A percentile compares a stretch with the other conserved stretches of the same genome.
These are phyloP conservation scores for Cossypha polioptera DNA, from an alignment of 2,797 vertebrate species.

Conservation along the genomic window DNA sequence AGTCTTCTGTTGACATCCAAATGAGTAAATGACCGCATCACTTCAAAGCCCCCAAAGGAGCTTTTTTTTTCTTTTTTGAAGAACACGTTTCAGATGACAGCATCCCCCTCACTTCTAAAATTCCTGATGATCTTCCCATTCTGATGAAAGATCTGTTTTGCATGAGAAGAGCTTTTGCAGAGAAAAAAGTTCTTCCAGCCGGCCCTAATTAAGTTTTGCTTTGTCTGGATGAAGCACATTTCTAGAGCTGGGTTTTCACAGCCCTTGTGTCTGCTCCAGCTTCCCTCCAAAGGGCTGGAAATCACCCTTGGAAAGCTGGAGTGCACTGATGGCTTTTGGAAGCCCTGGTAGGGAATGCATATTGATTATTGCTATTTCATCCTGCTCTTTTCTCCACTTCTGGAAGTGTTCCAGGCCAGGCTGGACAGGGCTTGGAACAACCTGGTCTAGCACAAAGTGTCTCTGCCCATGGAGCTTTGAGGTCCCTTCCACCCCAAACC, in stretches of 20 bases:
- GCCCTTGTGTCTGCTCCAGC: not conserved
- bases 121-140: not conserved
- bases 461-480: not conserved
- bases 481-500: not conserved
- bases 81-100: not conserved
- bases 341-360: fast-evolving
- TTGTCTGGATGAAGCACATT: not conserved
- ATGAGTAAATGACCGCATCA: not conserved
- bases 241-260: not conserved
- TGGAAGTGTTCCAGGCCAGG: not conserved
- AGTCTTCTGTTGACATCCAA: not conserved
- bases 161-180: not conserved
- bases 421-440: not conserved
- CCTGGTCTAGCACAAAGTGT: not conserved
- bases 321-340: not conserved
- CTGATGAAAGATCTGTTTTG: not conserved
- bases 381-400: not conserved
- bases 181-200: not conserved
- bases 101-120: not conserved
- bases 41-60: not conserved
- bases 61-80: not conserved
- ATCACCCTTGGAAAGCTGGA: not conserved
- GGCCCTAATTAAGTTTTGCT: not conserved
- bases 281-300: not conserved
- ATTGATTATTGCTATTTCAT: not conserved